Base-by-base conservation (phyloP, 2,888 invertebrate species). In the Ptycholaimellus sp. region DNA sequence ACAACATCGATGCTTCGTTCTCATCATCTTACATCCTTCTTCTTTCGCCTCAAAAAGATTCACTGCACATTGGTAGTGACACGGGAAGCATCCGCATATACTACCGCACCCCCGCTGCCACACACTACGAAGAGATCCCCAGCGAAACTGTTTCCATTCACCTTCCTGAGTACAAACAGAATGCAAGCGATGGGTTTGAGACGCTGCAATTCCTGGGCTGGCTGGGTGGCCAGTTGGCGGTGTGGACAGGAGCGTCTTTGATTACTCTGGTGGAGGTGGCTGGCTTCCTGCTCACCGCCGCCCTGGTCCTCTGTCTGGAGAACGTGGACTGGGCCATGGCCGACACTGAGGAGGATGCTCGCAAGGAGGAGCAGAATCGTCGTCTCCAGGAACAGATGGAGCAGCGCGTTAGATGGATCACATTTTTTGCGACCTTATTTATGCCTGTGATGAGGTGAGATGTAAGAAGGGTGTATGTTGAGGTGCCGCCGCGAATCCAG, bases 151-250 rank as follows among this genome's bases (percentile, higher is more conserved):
- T 37, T 13, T 14, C 14, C 6, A 5, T n/a, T n/a, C n/a, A n/a
- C n/a, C n/a, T n/a, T n/a, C n/a, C n/a, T n/a, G n/a, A n/a, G n/a
- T n/a, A n/a, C n/a, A n/a, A n/a, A 25, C 9, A 25, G 13, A 25
- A 13, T 25, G 25, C 25, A 25, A 13, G 25, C 25, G 25, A 25
- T n/a, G n/a, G n/a, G n/a, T 32, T 20, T 11, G 13, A 37, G 37
- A 23, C 13, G 14, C 18, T 29, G 21, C 37, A 37, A 17, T 37
- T 37, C 31, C 22, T 37, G 18, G 37, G 37, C 25, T 37, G 37
- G 37, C 14, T 37, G 31, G 37, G 37, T 17, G 37, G 37, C n/a
- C 36, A 36, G 20, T 22, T 36, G 36, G 29, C 19, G n/a, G 30
- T 30, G 19, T 36, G 36, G 37, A 37, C 37, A 14, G 37, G 37